Percentiles rank a stretch among this genome's conserved stretches.
phyloP scores from a whole-genome alignment of 1,140 invertebrate genomes.

The Sesamia nonagrioides region DNA sequence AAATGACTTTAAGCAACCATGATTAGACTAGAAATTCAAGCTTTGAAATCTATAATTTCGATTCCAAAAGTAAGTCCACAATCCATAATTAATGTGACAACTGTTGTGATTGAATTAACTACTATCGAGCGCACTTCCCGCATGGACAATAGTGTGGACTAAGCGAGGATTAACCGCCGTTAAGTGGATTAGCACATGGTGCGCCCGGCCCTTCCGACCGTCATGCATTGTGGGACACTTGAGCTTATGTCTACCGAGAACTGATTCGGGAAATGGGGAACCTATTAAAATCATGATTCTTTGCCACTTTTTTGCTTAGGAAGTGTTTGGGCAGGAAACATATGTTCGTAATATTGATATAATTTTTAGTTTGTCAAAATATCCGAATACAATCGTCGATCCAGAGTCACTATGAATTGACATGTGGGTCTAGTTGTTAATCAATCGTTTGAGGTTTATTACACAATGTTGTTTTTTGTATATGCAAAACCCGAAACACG shows the following conservation, averaged over 20 bases:
- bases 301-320: background rate
- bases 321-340: background rate
- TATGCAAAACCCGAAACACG: too few species aligned
- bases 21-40: too few species aligned
- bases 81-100: constrained; percentile 35
- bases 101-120: constrained; percentile 63
- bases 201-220: constrained; percentile 53
- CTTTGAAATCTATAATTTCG: background rate
- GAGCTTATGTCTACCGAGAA: constrained; percentile 16
- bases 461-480: too few species aligned
- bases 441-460: too few species aligned
- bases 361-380: constrained; percentile 9
- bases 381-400: background rate
- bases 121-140: constrained; percentile 51
- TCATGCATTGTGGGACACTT: constrained; percentile 43
- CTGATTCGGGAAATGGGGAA: background rate
- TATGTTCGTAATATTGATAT: constrained; percentile 32
- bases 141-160: constrained; percentile 49
- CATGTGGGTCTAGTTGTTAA: background rate
- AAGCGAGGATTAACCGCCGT: constrained; percentile 48
- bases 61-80: background rate
- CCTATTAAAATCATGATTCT: constrained; percentile 1
- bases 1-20: too few species aligned
- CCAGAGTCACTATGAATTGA: background rate
- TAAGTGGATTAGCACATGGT: constrained; percentile 59